Conservation (phyloP, 2,113 vertebrate species). For the Chaetura pelagica region DNA sequence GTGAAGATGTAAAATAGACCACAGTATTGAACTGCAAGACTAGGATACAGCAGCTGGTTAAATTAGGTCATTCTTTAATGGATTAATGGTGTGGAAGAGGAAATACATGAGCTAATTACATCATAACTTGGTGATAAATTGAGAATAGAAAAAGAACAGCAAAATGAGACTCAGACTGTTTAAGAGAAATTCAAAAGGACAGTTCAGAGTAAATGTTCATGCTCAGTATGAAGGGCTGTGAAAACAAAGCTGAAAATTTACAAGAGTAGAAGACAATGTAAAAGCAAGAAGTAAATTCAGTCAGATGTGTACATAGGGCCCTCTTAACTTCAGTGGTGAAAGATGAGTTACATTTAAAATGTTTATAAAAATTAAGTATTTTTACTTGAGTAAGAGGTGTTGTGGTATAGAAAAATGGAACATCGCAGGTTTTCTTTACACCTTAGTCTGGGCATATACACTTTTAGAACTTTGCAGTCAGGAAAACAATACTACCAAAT, state of each 20-base stretch:
- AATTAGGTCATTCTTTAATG: background rate
- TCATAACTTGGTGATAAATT: background rate
- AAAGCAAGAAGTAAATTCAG: background rate
- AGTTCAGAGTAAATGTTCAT: background rate
- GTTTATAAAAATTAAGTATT: background rate
- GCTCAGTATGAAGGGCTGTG: background rate
- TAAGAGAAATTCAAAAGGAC: background rate
- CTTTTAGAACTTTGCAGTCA: background rate
- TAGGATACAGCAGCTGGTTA: background rate
- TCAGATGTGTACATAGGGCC: background rate
- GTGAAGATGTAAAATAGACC: background rate
- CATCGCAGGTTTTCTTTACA: background rate
- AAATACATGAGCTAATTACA: background rate
- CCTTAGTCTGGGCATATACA: background rate
- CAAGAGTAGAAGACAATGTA: background rate
- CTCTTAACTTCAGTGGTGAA: background rate
- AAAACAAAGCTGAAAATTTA: background rate
- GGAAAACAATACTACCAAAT: background rate
- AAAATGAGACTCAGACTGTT: background rate
- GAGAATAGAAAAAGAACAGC: background rate
- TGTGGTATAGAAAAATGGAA: background rate
- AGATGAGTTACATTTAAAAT: background rate
- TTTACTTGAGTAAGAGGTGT: background rate
- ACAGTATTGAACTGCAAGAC: background rate
- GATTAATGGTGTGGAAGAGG: background rate